Conservation (phyloP, 2,113 vertebrate genomes). For the Oxyruncus cristatus region DNA sequence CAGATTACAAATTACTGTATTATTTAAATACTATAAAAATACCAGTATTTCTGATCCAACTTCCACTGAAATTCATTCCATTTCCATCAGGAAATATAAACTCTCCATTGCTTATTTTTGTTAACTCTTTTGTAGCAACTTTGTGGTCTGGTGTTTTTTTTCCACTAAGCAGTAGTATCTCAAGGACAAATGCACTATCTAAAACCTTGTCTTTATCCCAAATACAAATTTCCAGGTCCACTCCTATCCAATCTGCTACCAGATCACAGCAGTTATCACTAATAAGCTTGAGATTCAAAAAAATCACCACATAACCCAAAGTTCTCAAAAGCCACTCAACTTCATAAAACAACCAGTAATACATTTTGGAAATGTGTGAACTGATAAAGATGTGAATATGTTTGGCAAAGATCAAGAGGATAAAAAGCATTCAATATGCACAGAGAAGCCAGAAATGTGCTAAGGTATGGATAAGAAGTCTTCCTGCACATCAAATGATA, state of each 20-base stretch:
- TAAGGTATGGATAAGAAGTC: conserved; percentile 50
- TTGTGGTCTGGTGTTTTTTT: neutral
- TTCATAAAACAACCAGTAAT: conserved; percentile 35
- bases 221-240: conserved; percentile 13
- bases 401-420: conserved; percentile 68
- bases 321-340: conserved; percentile 18
- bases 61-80: neutral
- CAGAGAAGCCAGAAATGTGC: conserved; percentile 57
- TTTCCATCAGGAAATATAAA: neutral
- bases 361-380: conserved; percentile 56
- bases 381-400: conserved; percentile 51
- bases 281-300: conserved; percentile 31
- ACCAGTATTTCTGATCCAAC: neutral
- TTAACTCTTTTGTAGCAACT: neutral
- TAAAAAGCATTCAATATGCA: conserved; percentile 58
- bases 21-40: neutral
- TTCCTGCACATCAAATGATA: conserved; percentile 37
- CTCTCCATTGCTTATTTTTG: neutral
- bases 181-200: neutral
- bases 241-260: conserved; percentile 21
- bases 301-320: neutral
- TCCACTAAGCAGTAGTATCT: neutral
- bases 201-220: conserved; percentile 7
- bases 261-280: conserved; percentile 28
- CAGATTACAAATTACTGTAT: neutral